A percentile compares a stretch with the other conserved stretches of the same genome.
Evolutionary conservation across 2,888 invertebrate species (phyloP).

Genomic region (Eumerus sabulonum): DNA sequence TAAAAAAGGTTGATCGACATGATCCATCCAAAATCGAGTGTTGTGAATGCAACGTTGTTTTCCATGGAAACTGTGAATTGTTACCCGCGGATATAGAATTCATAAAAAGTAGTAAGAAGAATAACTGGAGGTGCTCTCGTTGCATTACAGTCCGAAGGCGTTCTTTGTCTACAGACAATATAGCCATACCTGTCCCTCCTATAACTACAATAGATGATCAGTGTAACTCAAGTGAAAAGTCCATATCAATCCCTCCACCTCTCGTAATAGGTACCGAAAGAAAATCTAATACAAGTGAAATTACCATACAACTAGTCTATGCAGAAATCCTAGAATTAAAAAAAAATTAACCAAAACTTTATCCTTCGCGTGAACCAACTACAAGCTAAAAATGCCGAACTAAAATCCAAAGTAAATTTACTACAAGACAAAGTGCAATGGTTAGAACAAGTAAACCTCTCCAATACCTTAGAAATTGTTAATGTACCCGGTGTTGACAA

Average conservation of each 20-base stretch:
- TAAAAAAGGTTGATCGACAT: conserved; percentile 15
- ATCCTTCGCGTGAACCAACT: conserved; percentile 8
- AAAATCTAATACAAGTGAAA: background rate
- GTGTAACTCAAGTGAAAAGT: conserved; percentile 10
- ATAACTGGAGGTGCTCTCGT: background rate
- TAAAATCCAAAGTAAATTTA: conserved; percentile 9
- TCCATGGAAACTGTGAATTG: conserved; percentile 28
- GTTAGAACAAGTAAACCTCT: conserved; percentile 13
- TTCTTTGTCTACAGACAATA: background rate
- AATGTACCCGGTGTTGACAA: conserved; percentile 7
- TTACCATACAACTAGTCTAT: background rate
- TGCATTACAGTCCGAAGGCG: conserved; percentile 9
- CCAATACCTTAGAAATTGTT: conserved; percentile 6
- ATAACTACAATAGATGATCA: conserved; percentile 7
- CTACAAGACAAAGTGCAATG: conserved; percentile 13
- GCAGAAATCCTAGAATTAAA: conserved; percentile 12
- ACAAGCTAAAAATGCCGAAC: conserved; percentile 12
- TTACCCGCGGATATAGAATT: conserved; percentile 16
- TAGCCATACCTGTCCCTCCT: background rate
- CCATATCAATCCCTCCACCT: conserved; percentile 8
- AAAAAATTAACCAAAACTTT: conserved; percentile 3
- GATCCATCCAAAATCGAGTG: conserved; percentile 16
- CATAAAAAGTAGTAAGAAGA: conserved; percentile 15
- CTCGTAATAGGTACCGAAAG: background rate
- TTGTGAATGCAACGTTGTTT: conserved; percentile 11